phyloP scores from a whole-genome alignment of 2,113 vertebrate species.

The Mus pahari region DNA sequence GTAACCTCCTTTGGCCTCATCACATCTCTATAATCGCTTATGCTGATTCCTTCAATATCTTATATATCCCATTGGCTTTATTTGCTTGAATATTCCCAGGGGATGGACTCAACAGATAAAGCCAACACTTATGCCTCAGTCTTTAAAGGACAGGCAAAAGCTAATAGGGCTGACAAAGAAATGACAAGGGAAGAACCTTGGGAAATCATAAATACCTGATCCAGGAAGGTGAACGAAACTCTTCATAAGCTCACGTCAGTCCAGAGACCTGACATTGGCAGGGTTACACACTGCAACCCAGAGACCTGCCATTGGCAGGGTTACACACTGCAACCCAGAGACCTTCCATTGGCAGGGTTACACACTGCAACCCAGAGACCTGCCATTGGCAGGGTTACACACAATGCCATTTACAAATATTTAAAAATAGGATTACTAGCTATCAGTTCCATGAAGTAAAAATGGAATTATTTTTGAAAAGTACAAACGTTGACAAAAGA shows the following conservation, averaged over 20 bases:
- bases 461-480: neutral
- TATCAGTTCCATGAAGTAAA: neutral
- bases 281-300: neutral
- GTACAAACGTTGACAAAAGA: neutral
- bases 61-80: neutral
- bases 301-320: too few relatives aligned
- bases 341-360: neutral
- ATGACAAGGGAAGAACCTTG: neutral
- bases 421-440: neutral
- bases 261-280: neutral
- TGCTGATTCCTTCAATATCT: neutral
- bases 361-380: neutral
- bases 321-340: too few relatives aligned
- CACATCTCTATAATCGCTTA: neutral
- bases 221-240: slow-evolving; percentile 12
- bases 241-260: neutral
- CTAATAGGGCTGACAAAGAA: neutral
- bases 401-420: neutral
- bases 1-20: neutral
- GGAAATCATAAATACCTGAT: neutral
- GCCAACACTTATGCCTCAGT: neutral
- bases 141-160: neutral
- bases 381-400: too few relatives aligned
- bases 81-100: neutral
- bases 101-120: neutral